Evolutionary conservation across 2,888 invertebrate genomes (phyloP).

Genomic region (Ornithoptera priamus): DNA sequence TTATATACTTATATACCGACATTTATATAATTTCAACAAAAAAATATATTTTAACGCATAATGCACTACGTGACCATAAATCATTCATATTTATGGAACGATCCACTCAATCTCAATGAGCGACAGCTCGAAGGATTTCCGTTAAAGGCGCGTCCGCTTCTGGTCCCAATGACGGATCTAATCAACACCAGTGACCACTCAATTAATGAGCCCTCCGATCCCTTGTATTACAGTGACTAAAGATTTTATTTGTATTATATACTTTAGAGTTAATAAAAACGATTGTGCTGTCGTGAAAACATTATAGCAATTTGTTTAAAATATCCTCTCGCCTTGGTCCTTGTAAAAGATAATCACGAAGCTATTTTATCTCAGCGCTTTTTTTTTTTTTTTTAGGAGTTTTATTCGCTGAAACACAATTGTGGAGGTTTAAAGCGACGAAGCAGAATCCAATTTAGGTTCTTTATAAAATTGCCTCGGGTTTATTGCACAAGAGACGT

Average conservation of each 20-base stretch:
- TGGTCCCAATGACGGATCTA: background rate
- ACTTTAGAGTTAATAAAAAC: too few species aligned
- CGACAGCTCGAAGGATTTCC: background rate
- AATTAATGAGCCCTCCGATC: too few species aligned
- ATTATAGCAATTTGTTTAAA: too few species aligned
- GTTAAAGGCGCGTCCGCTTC: background rate
- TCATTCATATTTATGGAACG: background rate
- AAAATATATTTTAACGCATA: background rate
- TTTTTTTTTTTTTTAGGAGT: too few species aligned
- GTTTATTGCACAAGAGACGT: background rate
- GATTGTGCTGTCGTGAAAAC: too few species aligned
- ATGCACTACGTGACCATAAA: background rate
- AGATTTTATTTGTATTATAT: too few species aligned
- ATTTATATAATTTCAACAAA: too few species aligned
- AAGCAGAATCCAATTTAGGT: conserved; percentile 14
- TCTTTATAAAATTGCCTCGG: conserved; percentile 3
- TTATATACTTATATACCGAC: too few species aligned
- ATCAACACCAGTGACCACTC: background rate
- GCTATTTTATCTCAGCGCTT: background rate
- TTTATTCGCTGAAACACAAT: conserved; percentile 2
- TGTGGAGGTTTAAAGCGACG: conserved; percentile 1
- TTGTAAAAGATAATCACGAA: background rate
- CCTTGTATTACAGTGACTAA: too few species aligned
- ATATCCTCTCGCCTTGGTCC: background rate
- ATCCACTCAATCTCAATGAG: conserved; percentile 1